Evolutionary conservation across 2,888 invertebrate species (phyloP), one percentile per base, ranked within the genome.

Genomic region (Pollenia griseotomentosa): DNA sequence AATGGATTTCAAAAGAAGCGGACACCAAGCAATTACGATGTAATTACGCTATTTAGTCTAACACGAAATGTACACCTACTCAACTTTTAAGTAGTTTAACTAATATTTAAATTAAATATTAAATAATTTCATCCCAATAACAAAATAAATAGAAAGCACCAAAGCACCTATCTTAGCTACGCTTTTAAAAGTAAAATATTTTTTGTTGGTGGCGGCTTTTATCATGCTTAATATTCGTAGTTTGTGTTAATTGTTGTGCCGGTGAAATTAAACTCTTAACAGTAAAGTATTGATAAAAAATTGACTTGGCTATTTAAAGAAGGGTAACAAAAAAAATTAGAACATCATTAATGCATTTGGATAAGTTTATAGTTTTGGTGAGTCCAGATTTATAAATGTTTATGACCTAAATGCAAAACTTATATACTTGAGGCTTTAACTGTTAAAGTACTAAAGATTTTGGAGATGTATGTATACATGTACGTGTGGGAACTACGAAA

Each of bases 151-250:
- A 81, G 57, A 75, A 80, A 48, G 79, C 84, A 84, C 84, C 71
- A 74, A 74, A 87, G 84, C 84, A 87, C 74, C 87, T 63, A 53
- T 51, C 87, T 57, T 51, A 33, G 33, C 74, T 51, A 71, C 33
- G 73, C 46, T 77, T 82, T 79, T 83, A 46, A 16, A 48, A 77
- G 33, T 73, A 12, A 70, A 46, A 57, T 44, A 75, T 44, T 55
- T 68, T 74, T 77, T 16, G 48, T 57, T 82, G 87, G 87, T 87
- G 87, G 84, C 74, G 74, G 87, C 84, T 82, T 68, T 51, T 80
- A 51, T 57, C 23, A 59, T 61, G 70, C 63, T 77, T 78, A 78
- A 53, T 48, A 53, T 7, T 53, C 66, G 10, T 74, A 51, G 48
- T 68, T 57, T 71, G 2, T 61, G 6, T 61, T 68, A 40, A 44